phyloP scores from a whole-genome alignment of 2,113 vertebrate species.

The Redunca redunca region DNA sequence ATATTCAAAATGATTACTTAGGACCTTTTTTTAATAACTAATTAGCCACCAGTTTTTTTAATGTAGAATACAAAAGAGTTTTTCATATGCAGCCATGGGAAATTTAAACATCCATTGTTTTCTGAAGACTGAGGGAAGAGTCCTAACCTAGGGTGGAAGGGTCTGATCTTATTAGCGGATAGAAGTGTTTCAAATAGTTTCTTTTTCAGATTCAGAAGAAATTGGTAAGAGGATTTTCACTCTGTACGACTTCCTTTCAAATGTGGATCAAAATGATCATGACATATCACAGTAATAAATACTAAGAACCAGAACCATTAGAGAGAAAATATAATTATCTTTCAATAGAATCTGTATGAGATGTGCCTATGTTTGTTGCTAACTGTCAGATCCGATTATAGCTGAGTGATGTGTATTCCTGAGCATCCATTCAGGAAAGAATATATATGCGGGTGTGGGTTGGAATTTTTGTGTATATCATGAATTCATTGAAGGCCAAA shows the following conservation, averaged over 20 bases:
- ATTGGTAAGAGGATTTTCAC: conserved; percentile 39
- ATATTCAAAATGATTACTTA: neutral
- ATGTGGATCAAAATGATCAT: neutral
- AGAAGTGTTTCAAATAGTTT: neutral
- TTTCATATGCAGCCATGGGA: neutral
- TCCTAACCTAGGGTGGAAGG: neutral
- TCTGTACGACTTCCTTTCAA: neutral
- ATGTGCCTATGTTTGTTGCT: neutral
- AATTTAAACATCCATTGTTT: neutral
- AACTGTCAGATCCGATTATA: neutral
- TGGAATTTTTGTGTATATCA: neutral
- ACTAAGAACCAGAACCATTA: neutral
- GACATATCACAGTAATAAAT: neutral
- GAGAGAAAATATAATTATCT: neutral
- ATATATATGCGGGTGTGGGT: neutral
- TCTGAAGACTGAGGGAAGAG: neutral
- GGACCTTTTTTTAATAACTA: neutral
- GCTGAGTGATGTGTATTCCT: neutral
- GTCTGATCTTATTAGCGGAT: neutral
- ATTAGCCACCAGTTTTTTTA: neutral
- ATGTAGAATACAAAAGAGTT: neutral
- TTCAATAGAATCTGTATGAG: neutral
- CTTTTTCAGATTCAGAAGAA: conserved; percentile 11
- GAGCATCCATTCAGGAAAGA: neutral
- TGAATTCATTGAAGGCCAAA: neutral